phyloP scores from a whole-genome alignment of 2,888 invertebrate genomes.

The Chymomyza caudatula region DNA sequence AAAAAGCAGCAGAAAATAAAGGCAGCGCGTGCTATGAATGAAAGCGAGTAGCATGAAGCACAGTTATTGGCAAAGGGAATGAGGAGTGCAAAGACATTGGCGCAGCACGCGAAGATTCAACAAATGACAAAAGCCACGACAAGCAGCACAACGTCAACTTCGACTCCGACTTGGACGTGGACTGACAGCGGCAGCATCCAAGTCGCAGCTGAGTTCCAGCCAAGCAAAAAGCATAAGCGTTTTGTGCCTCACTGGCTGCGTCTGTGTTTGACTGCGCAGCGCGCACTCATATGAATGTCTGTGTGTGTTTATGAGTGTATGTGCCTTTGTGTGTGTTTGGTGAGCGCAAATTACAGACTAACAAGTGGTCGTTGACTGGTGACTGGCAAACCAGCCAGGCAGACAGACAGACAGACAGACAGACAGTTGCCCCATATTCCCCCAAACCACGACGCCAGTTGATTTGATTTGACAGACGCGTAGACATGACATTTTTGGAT shows the following conservation, averaged over 20 bases:
- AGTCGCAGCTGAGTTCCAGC: conserved; percentile 16
- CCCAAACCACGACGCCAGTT: conserved; percentile 59
- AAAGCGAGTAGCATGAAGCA: conserved; percentile 5
- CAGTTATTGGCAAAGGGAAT: not conserved
- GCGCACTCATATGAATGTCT: not conserved
- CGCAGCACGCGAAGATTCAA: conserved; percentile 61
- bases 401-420: conserved; percentile 47
- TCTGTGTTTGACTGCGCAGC: conserved; percentile 60
- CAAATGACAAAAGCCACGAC: conserved; percentile 66
- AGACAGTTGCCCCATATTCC: not conserved
- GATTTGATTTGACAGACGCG: conserved; percentile 68
- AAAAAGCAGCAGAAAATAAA: conserved; percentile 24
- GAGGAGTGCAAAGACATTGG: conserved; percentile 31
- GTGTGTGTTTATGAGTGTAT: conserved; percentile 17
- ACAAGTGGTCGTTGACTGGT: conserved; percentile 74
- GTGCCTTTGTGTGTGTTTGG: conserved; percentile 20
- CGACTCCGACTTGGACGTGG: not conserved
- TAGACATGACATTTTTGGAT: conserved; percentile 65
- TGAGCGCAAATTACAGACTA: conserved; percentile 70
- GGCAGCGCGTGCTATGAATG: conserved; percentile 48
- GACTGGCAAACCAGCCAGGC: conserved; percentile 71
- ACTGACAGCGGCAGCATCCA: not conserved
- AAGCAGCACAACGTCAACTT: conserved; percentile 40
- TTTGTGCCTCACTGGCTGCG: conserved; percentile 55
- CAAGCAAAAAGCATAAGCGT: conserved; percentile 62